Evolutionary conservation across 2,797 vertebrate genomes (phyloP).

Genomic region (Muscicapa comitata): DNA sequence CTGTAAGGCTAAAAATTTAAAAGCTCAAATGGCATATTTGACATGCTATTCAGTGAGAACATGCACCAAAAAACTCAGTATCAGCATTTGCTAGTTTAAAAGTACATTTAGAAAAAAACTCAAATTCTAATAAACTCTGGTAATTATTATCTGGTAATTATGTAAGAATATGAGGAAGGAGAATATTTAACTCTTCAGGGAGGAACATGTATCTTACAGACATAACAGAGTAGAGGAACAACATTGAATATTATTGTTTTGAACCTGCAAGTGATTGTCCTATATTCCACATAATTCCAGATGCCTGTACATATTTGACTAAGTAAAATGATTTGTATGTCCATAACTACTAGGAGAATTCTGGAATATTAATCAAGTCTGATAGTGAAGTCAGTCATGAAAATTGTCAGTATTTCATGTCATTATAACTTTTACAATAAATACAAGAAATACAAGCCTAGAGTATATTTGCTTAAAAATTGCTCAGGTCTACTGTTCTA

Average conservation of each 20-base stretch:
- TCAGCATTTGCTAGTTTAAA: neutral
- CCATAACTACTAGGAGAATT: neutral
- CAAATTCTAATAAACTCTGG: neutral
- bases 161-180: neutral
- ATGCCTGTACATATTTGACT: neutral
- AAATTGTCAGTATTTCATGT: neutral
- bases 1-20: neutral
- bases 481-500: fast-evolving
- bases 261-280: neutral
- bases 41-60: neutral
- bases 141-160: neutral
- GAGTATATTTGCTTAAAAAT: neutral
- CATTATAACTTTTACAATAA: neutral
- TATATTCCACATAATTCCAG: neutral
- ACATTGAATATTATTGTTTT: neutral
- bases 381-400: neutral
- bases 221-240: neutral
- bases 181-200: neutral
- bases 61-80: neutral
- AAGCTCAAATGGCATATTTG: neutral
- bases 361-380: neutral
- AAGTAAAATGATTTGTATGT: neutral
- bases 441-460: neutral
- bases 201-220: neutral
- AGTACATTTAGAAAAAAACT: neutral